Evolutionary conservation across 2,888 invertebrate species (phyloP).

Genomic region (Eristalinus aeneus): DNA sequence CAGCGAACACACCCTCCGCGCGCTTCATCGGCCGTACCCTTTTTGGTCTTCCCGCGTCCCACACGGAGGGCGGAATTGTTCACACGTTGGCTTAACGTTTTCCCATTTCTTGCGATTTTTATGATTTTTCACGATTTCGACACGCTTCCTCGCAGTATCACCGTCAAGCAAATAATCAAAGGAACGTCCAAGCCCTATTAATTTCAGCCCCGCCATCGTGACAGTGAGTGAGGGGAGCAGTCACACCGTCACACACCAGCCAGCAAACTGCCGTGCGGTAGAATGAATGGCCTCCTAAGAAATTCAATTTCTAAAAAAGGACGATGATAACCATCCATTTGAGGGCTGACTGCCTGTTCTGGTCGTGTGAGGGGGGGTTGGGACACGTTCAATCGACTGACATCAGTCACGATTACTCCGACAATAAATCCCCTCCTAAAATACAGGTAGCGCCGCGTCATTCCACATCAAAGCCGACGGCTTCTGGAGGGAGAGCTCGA

Average conservation of each 20-base stretch:
- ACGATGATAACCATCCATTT: constrained; percentile 30
- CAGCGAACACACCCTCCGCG: neutral
- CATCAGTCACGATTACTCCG: constrained; percentile 64
- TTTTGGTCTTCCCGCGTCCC: neutral
- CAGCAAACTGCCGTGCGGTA: constrained; percentile 25
- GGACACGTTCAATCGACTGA: constrained; percentile 32
- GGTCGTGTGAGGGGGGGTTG: neutral
- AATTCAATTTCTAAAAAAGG: constrained; percentile 61
- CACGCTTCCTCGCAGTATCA: constrained; percentile 43
- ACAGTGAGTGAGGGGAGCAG: constrained; percentile 11
- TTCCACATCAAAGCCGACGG: neutral
- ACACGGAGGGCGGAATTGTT: neutral
- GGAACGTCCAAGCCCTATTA: constrained; percentile 49
- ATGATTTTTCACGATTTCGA: constrained; percentile 27
- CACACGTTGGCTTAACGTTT: neutral
- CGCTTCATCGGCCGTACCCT: neutral
- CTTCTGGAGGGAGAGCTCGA: neutral
- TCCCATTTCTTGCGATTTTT: neutral
- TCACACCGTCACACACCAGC: neutral
- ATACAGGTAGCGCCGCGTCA: constrained; percentile 43
- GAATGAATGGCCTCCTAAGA: constrained; percentile 59
- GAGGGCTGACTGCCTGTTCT: neutral
- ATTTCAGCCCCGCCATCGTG: constrained; percentile 18
- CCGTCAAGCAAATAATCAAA: constrained; percentile 38
- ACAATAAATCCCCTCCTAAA: constrained; percentile 45